Conservation (phyloP, 1,140 invertebrate species). For the Drosophila prosaltans region DNA sequence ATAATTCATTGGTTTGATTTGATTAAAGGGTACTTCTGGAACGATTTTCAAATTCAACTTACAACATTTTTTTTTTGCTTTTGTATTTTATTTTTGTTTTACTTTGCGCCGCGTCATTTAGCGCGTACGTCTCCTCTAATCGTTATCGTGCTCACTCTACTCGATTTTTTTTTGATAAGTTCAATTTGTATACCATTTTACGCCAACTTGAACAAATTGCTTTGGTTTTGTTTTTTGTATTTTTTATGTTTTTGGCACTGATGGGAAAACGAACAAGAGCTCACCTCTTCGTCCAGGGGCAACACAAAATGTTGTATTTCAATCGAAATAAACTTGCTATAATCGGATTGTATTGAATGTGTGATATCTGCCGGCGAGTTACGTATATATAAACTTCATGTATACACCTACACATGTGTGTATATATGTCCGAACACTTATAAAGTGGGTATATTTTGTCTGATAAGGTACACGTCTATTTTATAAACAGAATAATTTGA, state of each 20-base stretch:
- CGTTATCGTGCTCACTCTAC: constrained; percentile 58
- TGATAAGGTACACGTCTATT: background rate
- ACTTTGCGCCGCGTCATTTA: constrained; percentile 41
- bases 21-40: constrained; percentile 1
- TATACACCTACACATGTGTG: background rate
- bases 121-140: constrained; percentile 47
- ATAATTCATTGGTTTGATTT: background rate
- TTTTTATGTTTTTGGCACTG: constrained; percentile 21
- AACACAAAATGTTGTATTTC: constrained; percentile 6
- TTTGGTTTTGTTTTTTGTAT: constrained; percentile 38
- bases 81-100: constrained; percentile 14
- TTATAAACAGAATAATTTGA: constrained; percentile 12
- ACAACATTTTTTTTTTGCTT: constrained; percentile 8
- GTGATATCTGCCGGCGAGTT: background rate
- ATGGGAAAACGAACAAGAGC: constrained; percentile 35
- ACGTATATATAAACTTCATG: too few relatives aligned
- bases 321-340: background rate
- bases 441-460: background rate
- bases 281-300: constrained; percentile 1
- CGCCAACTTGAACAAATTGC: constrained; percentile 72
- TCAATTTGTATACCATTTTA: constrained; percentile 79
- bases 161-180: constrained; percentile 72
- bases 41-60: constrained; percentile 1
- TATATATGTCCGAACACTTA: background rate
- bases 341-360: background rate